A percentile compares a stretch with the other conserved stretches of the same genome.
Evolutionary conservation across 2,888 invertebrate genomes (phyloP).

Genomic region (Eristalinus aeneus): DNA sequence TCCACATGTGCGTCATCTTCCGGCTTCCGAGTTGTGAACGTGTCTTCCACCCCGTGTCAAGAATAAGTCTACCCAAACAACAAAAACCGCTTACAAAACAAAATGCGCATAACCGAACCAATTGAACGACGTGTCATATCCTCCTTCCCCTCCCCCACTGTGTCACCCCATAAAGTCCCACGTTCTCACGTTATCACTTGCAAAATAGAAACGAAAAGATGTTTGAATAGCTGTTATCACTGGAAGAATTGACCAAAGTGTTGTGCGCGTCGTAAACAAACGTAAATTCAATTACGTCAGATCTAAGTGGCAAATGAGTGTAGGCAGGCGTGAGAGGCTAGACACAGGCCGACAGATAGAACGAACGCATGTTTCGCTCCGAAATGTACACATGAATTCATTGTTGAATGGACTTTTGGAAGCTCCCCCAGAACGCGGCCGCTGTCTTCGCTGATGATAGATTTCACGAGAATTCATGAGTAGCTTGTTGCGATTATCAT

Average conservation of each 20-base stretch:
- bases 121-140: constrained; percentile 39
- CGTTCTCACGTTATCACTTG: constrained; percentile 10
- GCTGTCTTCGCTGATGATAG: not conserved
- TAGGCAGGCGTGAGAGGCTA: not conserved
- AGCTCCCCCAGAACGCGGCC: not conserved
- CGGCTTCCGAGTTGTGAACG: constrained; percentile 12
- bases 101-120: constrained; percentile 39
- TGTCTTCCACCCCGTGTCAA: not conserved
- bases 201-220: not conserved
- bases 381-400: not conserved
- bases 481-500: too few species aligned
- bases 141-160: not conserved
- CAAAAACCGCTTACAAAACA: not conserved
- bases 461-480: not conserved
- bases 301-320: not conserved
- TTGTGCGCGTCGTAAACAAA: constrained; percentile 15
- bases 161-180: not conserved
- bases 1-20: constrained; percentile 27
- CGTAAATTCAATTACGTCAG: constrained; percentile 20
- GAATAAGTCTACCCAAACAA: not conserved
- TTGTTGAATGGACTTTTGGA: not conserved
- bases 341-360: not conserved
- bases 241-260: not conserved
- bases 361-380: not conserved
- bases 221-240: constrained; percentile 14